Conservation (phyloP, 1,140 invertebrate species). For the Lepidurus packardi region DNA sequence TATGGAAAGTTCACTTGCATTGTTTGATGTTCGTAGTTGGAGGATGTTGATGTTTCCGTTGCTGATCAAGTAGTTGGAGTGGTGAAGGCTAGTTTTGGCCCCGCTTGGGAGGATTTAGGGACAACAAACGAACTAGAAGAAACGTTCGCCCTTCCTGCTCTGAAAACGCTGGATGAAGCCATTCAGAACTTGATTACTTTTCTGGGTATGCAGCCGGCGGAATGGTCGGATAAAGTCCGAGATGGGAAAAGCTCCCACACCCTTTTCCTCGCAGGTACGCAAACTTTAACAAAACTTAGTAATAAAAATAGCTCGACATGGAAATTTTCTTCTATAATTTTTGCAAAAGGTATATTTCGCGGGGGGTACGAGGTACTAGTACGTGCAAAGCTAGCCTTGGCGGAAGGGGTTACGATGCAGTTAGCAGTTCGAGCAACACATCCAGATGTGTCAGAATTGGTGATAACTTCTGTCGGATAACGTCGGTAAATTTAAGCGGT, state of each 20-base stretch:
- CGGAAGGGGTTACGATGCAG: conserved; percentile 69
- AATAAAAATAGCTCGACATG: conserved; percentile 19
- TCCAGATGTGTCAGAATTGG: conserved; percentile 66
- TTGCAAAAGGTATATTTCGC: conserved; percentile 66
- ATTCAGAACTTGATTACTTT: conserved; percentile 80
- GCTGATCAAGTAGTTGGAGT: conserved; percentile 87
- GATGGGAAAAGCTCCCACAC: conserved; percentile 78
- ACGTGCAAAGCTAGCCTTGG: conserved; percentile 72
- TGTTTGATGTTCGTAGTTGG: conserved; percentile 54
- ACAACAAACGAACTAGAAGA: conserved; percentile 75
- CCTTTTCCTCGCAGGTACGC: conserved; percentile 63
- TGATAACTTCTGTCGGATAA: conserved; percentile 79
- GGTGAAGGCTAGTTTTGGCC: conserved; percentile 61
- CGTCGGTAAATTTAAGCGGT: no score
- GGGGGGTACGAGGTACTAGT: conserved; percentile 86
- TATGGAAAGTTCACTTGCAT: conserved; percentile 4
- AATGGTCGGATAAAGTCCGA: conserved; percentile 76
- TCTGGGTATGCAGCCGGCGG: conserved; percentile 79
- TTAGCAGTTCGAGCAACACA: conserved; percentile 57
- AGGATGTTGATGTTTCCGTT: conserved; percentile 85
- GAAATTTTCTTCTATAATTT: conserved; percentile 25
- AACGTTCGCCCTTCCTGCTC: conserved; percentile 77
- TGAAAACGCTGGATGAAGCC: conserved; percentile 75
- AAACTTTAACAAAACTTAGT: conserved; percentile 32
- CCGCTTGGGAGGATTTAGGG: conserved; percentile 66